phyloP scores from a whole-genome alignment of 2,113 vertebrate species.

The Odocoileus virginianus region DNA sequence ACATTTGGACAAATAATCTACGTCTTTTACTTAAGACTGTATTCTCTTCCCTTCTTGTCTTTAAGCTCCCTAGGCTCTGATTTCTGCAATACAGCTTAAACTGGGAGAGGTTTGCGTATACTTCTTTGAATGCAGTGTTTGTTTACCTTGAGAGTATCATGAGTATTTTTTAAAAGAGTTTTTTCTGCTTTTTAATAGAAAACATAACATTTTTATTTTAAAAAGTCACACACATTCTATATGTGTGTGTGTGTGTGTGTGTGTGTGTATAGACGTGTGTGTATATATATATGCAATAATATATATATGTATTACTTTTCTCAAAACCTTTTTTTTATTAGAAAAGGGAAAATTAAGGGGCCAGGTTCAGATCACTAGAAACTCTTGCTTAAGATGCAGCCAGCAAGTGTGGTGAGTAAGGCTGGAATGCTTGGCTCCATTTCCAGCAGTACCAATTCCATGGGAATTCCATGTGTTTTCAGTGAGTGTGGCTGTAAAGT shows the following conservation, averaged over 20 bases:
- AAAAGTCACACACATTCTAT: neutral
- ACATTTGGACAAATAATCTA: neutral
- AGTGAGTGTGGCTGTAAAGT: neutral
- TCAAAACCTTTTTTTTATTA: neutral
- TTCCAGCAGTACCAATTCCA: neutral
- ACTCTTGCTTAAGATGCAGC: neutral
- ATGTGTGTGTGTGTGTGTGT: neutral
- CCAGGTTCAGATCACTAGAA: neutral
- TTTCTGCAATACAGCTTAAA: slow-evolving; percentile 8
- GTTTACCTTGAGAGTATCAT: neutral
- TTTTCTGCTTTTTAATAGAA: slow-evolving; percentile 2
- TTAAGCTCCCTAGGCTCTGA: neutral
- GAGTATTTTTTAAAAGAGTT: neutral
- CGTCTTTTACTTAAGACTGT: neutral
- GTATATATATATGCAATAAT: neutral
- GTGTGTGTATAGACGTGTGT: too few species aligned
- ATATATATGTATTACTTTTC: neutral
- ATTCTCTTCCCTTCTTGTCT: neutral
- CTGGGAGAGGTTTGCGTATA: neutral
- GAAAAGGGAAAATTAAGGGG: neutral
- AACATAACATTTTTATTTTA: neutral
- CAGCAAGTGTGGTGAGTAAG: neutral
- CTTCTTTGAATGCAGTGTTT: neutral
- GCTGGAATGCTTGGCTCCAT: neutral
- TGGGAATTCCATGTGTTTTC: neutral